These are phyloP conservation scores for Ennomos erosarius DNA, from an alignment of 2,888 invertebrate genomes.

Conservation along the genomic window DNA sequence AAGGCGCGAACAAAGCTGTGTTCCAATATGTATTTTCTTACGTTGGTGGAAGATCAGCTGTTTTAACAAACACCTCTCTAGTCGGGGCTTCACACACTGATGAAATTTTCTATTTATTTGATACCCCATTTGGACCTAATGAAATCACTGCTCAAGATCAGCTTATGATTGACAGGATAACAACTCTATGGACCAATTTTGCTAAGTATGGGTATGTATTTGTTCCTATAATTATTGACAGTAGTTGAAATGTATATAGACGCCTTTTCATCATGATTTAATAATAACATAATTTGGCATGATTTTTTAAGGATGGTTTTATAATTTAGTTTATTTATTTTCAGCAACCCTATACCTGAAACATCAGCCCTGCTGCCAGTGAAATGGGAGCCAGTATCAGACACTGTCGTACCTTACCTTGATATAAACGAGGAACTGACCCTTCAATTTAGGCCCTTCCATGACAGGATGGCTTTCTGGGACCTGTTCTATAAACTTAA, in stretches of 20 bases:
- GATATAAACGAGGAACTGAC: conserved; percentile 4
- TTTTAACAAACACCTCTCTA: conserved; percentile 3
- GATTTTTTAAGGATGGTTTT: too few relatives aligned
- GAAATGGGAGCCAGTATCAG: conserved; percentile 5
- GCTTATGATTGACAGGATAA: conserved; percentile 58
- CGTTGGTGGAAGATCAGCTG: conserved; percentile 13
- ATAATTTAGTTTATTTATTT: too few relatives aligned
- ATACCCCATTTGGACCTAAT: conserved; percentile 17
- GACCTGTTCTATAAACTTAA: conserved; percentile 32
- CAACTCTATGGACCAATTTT: conserved; percentile 71
- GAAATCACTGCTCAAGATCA: conserved; percentile 46
- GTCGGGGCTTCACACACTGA: conserved; percentile 57
- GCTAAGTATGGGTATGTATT: conserved; percentile 61
- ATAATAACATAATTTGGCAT: too few relatives aligned
- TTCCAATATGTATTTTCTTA: conserved; percentile 38
- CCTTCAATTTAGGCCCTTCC: conserved; percentile 7
- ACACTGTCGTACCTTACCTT: conserved; percentile 10
- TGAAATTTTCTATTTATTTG: conserved; percentile 63
- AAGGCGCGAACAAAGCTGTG: conserved; percentile 28
- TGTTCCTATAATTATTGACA: too few relatives aligned
- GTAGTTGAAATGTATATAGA: too few relatives aligned
- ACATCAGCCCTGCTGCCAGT: conserved; percentile 14
- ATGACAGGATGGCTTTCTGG: conserved; percentile 28
- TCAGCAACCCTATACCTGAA: neutral
- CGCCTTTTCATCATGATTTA: too few relatives aligned